Evolutionary conservation across 2,888 invertebrate genomes (phyloP), one percentile per base, ranked within the genome.

Genomic region (Idaea dimidiata): DNA sequence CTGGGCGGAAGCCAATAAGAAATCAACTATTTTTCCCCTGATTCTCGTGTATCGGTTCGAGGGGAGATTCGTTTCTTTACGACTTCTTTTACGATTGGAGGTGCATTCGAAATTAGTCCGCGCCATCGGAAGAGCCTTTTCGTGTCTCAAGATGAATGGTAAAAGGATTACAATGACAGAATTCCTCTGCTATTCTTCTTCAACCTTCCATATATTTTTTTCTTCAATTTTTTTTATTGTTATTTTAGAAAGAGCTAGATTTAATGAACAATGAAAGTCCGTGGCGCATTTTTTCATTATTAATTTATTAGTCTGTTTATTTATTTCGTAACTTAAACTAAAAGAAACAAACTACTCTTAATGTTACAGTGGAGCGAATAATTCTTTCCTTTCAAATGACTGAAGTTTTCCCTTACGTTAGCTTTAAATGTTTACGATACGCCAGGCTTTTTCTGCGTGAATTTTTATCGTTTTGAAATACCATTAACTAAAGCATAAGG

Each of bases 21-120:
- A 92, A 91, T 91, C 91, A 91, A 91, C 89, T 89, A 89, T 91
- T 92, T n/a, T 88, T 88, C 86, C 87, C 84, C 84, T 88, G 89
- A 89, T 89, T 87, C 87, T 77, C 86, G 88, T 88, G 91, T 91
- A 90, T 88, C 87, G 84, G 85, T 84, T 85, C 80, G 85, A 86
- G 86, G 91, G 90, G 89, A 83, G 82, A 78, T 82, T 83, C 86
- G 87, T 77, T 90, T 88, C 91, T 92, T 92, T 92, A 92, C 91
- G 92, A 90, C 90, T 89, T 83, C 88, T 91, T 92, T 92, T 92
- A 92, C 91, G 91, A 91, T 89, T 91, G 88, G 86, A 91, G 91
- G 90, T 92, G 91, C 92, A 92, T 92, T 91, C 86, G 84, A 84
- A 91, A 92, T 92, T 91, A 91, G 90, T 85, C 82, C 81, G 81